Base-by-base conservation (phyloP, 1,140 invertebrate genomes). In the Chlorops oryzae region DNA sequence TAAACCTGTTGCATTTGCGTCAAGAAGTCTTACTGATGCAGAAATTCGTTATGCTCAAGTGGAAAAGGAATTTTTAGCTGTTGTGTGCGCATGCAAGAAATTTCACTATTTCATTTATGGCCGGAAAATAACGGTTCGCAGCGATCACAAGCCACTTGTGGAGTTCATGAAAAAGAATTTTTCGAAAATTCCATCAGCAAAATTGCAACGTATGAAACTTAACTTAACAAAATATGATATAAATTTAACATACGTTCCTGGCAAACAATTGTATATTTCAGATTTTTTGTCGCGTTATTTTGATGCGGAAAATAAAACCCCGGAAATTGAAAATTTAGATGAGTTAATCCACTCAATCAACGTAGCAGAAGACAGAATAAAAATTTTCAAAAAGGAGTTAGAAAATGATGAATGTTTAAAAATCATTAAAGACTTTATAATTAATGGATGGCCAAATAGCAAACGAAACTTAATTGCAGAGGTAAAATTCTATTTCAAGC, bases 151-250 rank as follows among this genome's bases (percentile, higher is more conserved):
- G 38, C 59, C 55, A 10, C 42, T 59, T 9, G 61, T 61, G 18
- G 25, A 52, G 27, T 70, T 76, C 32, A 50, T 69, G 17, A 59
- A 59, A 35, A 76, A 75, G 56, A 55, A 55, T 12, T 49, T 75
- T 12, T 18, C 60, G 25, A 64, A 67, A 51, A 45, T 50, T 13
- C 27, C 66, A 22, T 61, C 68, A n/a, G 56, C 55, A 28, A 49
- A 74, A 42, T 50, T 78, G n/a, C 73, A 76, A 52, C 37, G 63
- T 13, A 65, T 75, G 61, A 51, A 67, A 13, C 53, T 77, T 10
- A 59, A 61, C 46, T 35, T 76, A 5, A 54, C 65, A 20, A 58
- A 61, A 28, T 77, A 73, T 56, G 52, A 59, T 17, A 51, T 68
- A 27, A 59, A 63, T 15, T 47, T 59, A 2, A 50, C 45, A 15